Conservation (phyloP, 35 echinoderm and acorn worm genomes). For the Stichopus chloronotus region DNA sequence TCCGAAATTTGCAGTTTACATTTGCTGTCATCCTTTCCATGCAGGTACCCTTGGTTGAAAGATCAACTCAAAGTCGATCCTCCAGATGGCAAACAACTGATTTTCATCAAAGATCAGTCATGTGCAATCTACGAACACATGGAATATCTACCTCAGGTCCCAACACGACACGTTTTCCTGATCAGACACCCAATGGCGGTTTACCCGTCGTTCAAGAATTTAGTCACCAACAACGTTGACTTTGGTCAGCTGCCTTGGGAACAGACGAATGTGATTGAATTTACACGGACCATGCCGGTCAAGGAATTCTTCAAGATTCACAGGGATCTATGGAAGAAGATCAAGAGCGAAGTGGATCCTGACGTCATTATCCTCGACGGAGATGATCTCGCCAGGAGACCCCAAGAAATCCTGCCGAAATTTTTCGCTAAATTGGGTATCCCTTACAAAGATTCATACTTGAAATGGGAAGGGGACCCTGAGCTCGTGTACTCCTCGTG, state of each 20-base stretch:
- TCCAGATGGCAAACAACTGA: neutral
- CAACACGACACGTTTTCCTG: neutral
- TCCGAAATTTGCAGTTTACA: neutral
- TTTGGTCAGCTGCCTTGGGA: neutral
- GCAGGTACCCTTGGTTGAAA: neutral
- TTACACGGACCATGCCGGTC: neutral
- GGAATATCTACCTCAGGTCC: neutral
- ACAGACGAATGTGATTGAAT: neutral
- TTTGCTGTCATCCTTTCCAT: neutral
- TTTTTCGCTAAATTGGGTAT: slow-evolving; percentile 19
- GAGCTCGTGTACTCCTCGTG: neutral
- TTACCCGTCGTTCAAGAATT: neutral
- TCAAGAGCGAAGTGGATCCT: neutral
- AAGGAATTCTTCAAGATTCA: neutral
- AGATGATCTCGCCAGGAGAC: neutral
- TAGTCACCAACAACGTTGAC: neutral
- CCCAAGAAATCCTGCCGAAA: neutral
- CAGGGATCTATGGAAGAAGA: neutral
- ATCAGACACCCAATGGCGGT: slow-evolving; percentile 9
- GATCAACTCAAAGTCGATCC: neutral
- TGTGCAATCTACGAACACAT: neutral
- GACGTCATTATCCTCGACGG: slow-evolving; percentile 18
- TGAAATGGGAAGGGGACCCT: neutral
- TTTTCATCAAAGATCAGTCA: slow-evolving; percentile 1
- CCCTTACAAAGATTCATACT: slow-evolving; percentile 20